Evolutionary conservation across 2,797 vertebrate genomes (phyloP).

Genomic region (Sarcoramphus papa): DNA sequence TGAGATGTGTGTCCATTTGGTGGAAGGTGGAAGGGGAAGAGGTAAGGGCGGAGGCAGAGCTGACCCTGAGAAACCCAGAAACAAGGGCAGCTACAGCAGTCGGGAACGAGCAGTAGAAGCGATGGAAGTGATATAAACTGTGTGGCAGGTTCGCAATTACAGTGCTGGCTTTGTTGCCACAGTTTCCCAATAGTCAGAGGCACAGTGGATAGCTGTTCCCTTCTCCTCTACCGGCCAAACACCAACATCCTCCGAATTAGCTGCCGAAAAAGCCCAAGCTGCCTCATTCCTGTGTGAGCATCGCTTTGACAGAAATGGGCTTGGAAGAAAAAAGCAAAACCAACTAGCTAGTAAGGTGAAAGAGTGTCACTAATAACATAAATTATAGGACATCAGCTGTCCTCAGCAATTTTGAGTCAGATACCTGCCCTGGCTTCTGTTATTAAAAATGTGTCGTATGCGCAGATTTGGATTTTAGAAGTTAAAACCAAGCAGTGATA

Average conservation of each 20-base stretch:
- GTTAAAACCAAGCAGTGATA: neutral
- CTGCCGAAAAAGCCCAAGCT: neutral
- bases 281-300: neutral
- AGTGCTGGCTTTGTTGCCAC: neutral
- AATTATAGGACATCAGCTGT: neutral
- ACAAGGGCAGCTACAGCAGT: neutral
- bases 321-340: neutral
- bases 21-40: neutral
- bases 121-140: neutral
- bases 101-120: neutral
- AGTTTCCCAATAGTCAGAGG: neutral
- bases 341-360: neutral
- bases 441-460: neutral
- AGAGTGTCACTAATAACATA: neutral
- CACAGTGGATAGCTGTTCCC: neutral
- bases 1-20: neutral
- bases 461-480: neutral
- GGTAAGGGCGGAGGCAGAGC: neutral
- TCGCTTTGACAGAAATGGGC: neutral
- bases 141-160: neutral
- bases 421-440: neutral
- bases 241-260: neutral
- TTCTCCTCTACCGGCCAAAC: neutral
- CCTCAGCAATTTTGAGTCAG: neutral
- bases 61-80: neutral